Percentiles rank a stretch among this genome's conserved stretches.
phyloP scores from a whole-genome alignment of 2,113 vertebrate species.

The Scomber scombrus region DNA sequence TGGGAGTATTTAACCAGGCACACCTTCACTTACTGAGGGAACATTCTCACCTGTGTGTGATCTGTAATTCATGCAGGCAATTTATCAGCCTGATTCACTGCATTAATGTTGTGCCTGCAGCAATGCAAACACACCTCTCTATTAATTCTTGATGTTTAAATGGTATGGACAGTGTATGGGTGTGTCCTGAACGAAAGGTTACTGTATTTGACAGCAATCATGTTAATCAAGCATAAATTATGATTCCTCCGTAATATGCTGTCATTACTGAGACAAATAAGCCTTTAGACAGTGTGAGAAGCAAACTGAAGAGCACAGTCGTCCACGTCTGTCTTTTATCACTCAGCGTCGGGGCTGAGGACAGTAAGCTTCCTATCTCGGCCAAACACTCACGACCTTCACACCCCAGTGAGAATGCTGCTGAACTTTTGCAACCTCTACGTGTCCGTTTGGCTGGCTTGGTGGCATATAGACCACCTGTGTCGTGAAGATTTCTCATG shows the following conservation, averaged over 20 bases:
- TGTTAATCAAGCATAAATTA: background rate
- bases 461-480: conserved; percentile 13
- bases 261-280: background rate
- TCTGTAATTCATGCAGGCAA: background rate
- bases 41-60: conserved; percentile 16
- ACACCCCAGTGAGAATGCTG: conserved; percentile 13
- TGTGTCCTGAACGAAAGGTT: background rate
- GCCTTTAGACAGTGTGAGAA: background rate
- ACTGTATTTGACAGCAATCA: conserved; percentile 4
- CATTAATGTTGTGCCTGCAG: conserved; percentile 1
- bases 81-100: conserved; percentile 1
- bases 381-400: conserved; percentile 2
- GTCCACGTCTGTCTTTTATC: background rate
- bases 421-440: conserved; percentile 15
- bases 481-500: background rate
- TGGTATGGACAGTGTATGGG: background rate
- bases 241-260: background rate
- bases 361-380: background rate
- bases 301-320: background rate
- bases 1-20: conserved; percentile 68
- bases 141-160: conserved; percentile 3
- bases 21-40: background rate
- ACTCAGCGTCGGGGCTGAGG: background rate
- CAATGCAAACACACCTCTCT: conserved; percentile 8
- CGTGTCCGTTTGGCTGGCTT: background rate